These are phyloP conservation scores for Zaprionus gabonicus DNA, from an alignment of 1,140 invertebrate species.

Conservation along the genomic window DNA sequence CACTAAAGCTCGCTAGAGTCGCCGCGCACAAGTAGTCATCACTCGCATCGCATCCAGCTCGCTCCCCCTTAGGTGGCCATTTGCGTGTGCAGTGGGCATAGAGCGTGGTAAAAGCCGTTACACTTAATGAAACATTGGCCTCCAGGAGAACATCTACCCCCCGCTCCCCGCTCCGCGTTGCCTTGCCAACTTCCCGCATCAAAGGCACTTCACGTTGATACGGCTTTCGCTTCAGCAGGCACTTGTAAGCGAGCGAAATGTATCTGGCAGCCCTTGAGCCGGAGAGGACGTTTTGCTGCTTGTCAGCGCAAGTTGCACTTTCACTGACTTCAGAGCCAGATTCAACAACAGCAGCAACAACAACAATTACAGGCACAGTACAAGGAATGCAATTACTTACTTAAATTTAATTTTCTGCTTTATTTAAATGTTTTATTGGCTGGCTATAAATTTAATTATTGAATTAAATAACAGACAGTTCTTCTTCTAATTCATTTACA, in stretches of 20 bases:
- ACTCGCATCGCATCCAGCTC: conserved; percentile 10
- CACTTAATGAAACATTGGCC: conserved; percentile 77
- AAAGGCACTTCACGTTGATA: conserved; percentile 33
- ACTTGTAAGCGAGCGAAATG: conserved; percentile 57
- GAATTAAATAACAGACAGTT: no score
- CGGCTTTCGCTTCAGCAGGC: conserved; percentile 47
- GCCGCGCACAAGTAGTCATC: conserved; percentile 18
- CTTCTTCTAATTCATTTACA: no score
- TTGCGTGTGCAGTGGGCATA: conserved; percentile 43
- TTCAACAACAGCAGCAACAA: conserved; percentile 21
- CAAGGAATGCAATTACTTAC: neutral
- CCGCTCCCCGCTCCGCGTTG: neutral
- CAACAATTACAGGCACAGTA: conserved; percentile 8
- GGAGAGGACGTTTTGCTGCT: conserved; percentile 49
- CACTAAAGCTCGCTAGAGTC: conserved; percentile 6
- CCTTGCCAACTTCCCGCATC: neutral
- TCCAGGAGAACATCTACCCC: conserved; percentile 47
- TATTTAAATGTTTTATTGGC: neutral
- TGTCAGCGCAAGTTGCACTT: conserved; percentile 70
- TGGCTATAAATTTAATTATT: neutral
- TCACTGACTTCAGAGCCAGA: conserved; percentile 58
- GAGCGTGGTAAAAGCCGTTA: conserved; percentile 40
- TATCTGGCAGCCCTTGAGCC: conserved; percentile 47
- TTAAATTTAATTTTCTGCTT: neutral
- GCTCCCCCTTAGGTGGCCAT: conserved; percentile 29